These are phyloP conservation scores for Itoplectis maculator DNA, from an alignment of 2,888 invertebrate genomes.

Conservation along the genomic window DNA sequence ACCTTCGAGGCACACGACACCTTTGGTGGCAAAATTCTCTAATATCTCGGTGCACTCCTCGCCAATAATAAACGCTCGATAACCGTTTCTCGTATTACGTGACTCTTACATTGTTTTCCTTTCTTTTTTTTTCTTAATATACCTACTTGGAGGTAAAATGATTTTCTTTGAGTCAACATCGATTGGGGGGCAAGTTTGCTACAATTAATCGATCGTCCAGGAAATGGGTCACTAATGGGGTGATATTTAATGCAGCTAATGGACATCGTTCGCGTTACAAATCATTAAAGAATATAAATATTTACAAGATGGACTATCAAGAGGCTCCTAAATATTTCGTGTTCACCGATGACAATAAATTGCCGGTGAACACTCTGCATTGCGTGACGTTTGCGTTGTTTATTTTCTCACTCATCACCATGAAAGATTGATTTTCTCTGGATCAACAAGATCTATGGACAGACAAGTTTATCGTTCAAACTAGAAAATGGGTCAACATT, in stretches of 20 bases:
- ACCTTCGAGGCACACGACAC: conserved; percentile 7
- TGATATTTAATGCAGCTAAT: too few relatives aligned
- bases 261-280: too few relatives aligned
- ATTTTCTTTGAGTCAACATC: conserved; percentile 2
- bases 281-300: too few relatives aligned
- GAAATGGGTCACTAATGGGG: too few relatives aligned
- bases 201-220: background rate
- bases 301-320: too few relatives aligned
- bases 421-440: too few relatives aligned
- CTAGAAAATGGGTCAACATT: conserved; percentile 23
- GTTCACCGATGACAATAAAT: too few relatives aligned
- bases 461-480: conserved; percentile 1
- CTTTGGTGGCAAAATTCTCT: background rate
- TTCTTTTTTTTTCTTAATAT: background rate
- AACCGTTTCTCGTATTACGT: background rate
- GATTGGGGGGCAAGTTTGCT: conserved; percentile 6
- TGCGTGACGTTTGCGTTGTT: too few relatives aligned
- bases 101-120: background rate
- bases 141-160: background rate
- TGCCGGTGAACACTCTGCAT: too few relatives aligned
- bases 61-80: conserved; percentile 3
- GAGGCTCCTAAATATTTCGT: too few relatives aligned
- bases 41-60: background rate
- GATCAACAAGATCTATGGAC: background rate
- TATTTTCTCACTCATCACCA: background rate